Evolutionary conservation across 1,140 invertebrate genomes (phyloP), one percentile per base, ranked within the genome.

Genomic region (Paraescarpia echinospica): DNA sequence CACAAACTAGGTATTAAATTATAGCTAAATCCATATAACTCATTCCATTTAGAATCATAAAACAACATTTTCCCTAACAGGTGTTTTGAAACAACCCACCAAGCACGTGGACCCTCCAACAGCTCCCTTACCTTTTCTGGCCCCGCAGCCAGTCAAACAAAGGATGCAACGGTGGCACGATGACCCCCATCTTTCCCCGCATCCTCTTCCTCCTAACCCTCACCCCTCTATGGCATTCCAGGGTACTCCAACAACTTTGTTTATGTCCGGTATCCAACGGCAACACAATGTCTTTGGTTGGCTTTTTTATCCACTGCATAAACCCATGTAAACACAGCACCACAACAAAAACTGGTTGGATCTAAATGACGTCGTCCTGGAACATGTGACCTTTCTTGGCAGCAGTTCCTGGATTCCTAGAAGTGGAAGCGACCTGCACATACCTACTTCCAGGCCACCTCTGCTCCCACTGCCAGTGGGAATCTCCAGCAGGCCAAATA

Each of bases 71-170:
- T 77, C 27, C 59, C 59, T 77, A 77, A 77, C 2, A 27, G 27
- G 59, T 18, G 59, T 0, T 77, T 0, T 77, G 59, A 77, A 77
- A 77, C 59, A 77, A 77, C 59, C 41, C 41, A 41, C 41, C 12
- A 41, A 41, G 41, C 0, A 91, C 33, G 14, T 51, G 48, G 27
- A 91, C 35, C 27, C 18, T 6, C 6, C 33, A 35, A n/a, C 33
- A 5, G 35, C 34, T 34, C 31, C 48, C n/a, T 41, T n/a, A 91
- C 35, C 31, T 35, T 51, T 91, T 51, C 90, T 35, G 91, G 59
- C 34, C 9, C 91, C 91, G 35, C 34, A 34, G 91, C 35, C 91
- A 48, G 35, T 59, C 59, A 59, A 41, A 91, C 41, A 34, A 59
- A 77, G 59, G 59, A 77, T 77, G 59, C 27, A 77, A 77, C 27